phyloP scores from a whole-genome alignment of 2,113 vertebrate species.

The Chrysemys picta region DNA sequence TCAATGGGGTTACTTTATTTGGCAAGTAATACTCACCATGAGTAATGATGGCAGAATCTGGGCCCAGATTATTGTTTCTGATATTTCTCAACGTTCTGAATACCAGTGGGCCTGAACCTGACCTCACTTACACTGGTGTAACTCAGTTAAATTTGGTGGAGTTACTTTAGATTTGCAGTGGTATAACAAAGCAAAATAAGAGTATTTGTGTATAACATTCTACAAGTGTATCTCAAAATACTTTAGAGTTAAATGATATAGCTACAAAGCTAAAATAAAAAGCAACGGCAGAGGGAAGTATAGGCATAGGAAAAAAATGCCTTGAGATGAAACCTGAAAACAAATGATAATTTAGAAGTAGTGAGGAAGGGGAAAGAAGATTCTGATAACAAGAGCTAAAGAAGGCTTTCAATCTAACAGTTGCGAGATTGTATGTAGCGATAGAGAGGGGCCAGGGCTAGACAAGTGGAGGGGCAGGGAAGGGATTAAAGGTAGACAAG shows the following conservation, averaged over 20 bases:
- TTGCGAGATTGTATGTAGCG: fast-evolving
- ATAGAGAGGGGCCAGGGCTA: fast-evolving
- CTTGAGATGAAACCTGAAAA: neutral
- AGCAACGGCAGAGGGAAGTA: slow-evolving; percentile 20
- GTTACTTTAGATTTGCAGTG: neutral
- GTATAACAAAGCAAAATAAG: neutral
- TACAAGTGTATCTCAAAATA: neutral
- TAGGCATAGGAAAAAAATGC: neutral
- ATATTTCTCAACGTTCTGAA: neutral
- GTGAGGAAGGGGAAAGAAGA: neutral
- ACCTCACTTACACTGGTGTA: neutral
- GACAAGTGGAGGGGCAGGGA: fast-evolving
- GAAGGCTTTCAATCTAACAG: neutral
- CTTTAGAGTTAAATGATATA: neutral
- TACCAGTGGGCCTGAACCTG: neutral
- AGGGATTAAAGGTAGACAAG: neutral
- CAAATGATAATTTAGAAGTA: neutral
- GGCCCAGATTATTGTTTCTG: neutral
- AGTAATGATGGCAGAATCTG: neutral
- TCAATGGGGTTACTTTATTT: neutral
- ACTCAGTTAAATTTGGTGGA: neutral
- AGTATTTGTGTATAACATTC: neutral
- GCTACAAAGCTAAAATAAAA: neutral
- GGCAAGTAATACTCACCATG: neutral
- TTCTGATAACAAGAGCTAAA: neutral